Base-by-base conservation (phyloP, 2,888 invertebrate species). In the Drosophila parthenogenetica region DNA sequence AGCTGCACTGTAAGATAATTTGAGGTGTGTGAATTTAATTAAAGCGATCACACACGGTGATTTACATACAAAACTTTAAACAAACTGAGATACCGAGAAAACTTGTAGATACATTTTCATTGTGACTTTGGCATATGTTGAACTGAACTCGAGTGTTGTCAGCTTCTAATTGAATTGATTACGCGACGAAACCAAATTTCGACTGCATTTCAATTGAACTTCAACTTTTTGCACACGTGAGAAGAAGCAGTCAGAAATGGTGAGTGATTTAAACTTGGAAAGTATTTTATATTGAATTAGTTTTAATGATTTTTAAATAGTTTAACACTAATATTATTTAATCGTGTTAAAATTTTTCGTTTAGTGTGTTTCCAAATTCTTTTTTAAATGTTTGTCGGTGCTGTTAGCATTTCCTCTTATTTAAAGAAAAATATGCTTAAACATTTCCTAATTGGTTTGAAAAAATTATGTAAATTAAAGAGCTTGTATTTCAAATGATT, bases 1-100 rank as follows among this genome's bases (percentile, higher is more conserved):
- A 49, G 54, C 69, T 51, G 55, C 80, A 67, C 43, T 51, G 59
- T 69, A 8, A 29, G 81, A 78, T 86, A 86, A 83, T 86, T 83
- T 80, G 2, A 67, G 65, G 73, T 78, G 86, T 78, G 58, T 70
- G 75, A 78, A 68, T 78, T 80, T 83, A 86, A 83, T 83, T 83
- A 86, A 83, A 76, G 73, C 75, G 77, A 82, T 82, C 83, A 66
- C 82, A 82, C 72, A 70, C 54, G 32, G 46, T 65, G 72, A 84
- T 82, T 82, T 82, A 80, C 86, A 85, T 80, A 78, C 46, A 29
- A 29, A 29, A 29, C 39, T 46, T 55, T 53, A 62, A 61, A 51
- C 62, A 60, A 60, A 62, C 49, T 19, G 10, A 62, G 64, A 57
- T 50, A 72, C 49, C 22, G 8, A 8, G 29, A 8, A 72, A 19